Percentiles rank a stretch among this genome's conserved stretches.
phyloP scores from a whole-genome alignment of 1,140 invertebrate species.

The Heliconius himera region DNA sequence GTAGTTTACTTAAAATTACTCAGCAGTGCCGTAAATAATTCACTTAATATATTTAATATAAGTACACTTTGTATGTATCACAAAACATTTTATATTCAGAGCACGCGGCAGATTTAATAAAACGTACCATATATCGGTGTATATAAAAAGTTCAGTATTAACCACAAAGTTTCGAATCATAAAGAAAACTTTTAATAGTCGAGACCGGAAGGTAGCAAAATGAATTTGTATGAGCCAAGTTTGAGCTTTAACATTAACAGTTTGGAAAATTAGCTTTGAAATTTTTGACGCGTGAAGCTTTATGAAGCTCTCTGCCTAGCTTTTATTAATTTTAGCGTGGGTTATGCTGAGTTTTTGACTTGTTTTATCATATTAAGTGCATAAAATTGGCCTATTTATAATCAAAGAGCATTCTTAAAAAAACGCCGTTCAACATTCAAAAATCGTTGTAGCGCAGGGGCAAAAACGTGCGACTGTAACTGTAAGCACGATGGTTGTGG shows the following conservation, averaged over 20 bases:
- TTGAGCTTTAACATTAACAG: slow-evolving; percentile 21
- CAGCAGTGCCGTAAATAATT: too few species aligned
- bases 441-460: too few species aligned
- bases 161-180: slow-evolving; percentile 33
- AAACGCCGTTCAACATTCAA: too few species aligned
- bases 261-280: slow-evolving; percentile 21
- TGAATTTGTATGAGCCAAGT: slow-evolving; percentile 38
- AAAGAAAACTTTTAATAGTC: slow-evolving; percentile 40
- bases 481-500: too few species aligned
- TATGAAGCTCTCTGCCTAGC: background rate
- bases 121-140: slow-evolving; percentile 12
- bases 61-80: background rate
- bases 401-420: background rate
- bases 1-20: too few species aligned
- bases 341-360: background rate
- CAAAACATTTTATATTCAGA: background rate
- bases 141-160: slow-evolving; percentile 36
- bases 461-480: too few species aligned
- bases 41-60: background rate
- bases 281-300: slow-evolving; percentile 17
- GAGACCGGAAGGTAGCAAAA: slow-evolving; percentile 32
- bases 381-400: background rate
- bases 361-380: background rate
- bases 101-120: slow-evolving; percentile 11
- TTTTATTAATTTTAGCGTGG: background rate